Conservation (phyloP, 2,888 invertebrate species). For the Latrodectus hesperus region DNA sequence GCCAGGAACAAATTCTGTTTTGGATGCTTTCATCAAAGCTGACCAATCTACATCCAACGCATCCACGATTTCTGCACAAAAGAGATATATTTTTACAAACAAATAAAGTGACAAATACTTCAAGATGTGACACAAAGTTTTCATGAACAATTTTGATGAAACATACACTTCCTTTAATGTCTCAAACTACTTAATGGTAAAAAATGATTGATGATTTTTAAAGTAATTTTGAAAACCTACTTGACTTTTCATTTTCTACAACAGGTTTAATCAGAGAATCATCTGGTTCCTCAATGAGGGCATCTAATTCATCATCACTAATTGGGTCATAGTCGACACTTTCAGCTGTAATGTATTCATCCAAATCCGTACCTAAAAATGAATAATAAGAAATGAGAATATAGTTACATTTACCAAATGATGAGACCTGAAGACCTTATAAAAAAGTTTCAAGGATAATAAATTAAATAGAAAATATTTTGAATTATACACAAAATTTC, state of each 20-base stretch:
- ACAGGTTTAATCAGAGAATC: constrained; percentile 81
- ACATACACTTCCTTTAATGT: neutral
- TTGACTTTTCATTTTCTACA: constrained; percentile 73
- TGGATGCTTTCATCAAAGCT: constrained; percentile 78
- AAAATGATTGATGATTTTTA: neutral
- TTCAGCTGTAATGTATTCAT: constrained; percentile 66
- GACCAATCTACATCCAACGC: constrained; percentile 98
- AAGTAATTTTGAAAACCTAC: constrained; percentile 72
- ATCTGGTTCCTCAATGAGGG: constrained; percentile 83
- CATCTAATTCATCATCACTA: constrained; percentile 71
- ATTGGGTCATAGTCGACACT: constrained; percentile 70
- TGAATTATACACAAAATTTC: too few species aligned
- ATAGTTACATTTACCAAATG: neutral
- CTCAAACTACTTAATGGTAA: neutral
- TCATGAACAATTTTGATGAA: neutral
- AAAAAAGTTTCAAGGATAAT: too few species aligned
- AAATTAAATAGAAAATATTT: too few species aligned
- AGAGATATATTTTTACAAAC: neutral
- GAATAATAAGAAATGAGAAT: neutral
- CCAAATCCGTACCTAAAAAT: constrained; percentile 54
- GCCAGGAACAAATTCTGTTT: constrained; percentile 74
- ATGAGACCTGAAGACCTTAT: neutral
- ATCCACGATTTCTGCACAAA: constrained; percentile 83
- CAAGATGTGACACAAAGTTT: neutral
- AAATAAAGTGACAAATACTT: neutral